These are phyloP conservation scores for Jordanella pulchra DNA, from an alignment of 2,797 vertebrate genomes.

Conservation along the genomic window DNA sequence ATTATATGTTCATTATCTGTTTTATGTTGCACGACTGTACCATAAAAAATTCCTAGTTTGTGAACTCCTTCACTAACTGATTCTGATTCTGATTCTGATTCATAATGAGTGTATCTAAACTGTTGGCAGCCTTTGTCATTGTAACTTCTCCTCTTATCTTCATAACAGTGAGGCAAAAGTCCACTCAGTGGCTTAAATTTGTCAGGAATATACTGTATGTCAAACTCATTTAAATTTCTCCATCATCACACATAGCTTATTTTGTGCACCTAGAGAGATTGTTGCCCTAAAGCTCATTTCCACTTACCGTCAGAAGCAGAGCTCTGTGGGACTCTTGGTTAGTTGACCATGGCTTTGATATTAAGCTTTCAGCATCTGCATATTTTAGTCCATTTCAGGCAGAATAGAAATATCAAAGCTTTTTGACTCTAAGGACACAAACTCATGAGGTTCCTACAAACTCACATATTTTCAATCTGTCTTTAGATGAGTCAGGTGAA, in stretches of 20 bases:
- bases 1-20: too few relatives aligned
- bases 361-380: background rate
- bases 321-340: background rate
- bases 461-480: background rate
- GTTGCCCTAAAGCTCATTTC: constrained; percentile 2
- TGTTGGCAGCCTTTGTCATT: background rate
- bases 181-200: background rate
- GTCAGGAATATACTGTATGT: background rate
- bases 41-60: too few relatives aligned
- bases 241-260: background rate
- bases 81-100: too few relatives aligned
- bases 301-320: background rate
- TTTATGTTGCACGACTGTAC: too few relatives aligned
- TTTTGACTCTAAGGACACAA: background rate
- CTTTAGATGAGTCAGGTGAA: background rate
- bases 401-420: background rate
- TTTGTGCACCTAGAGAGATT: background rate
- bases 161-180: background rate
- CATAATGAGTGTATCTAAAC: background rate
- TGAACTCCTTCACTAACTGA: too few relatives aligned
- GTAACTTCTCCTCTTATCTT: background rate
- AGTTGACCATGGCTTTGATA: background rate
- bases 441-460: background rate
- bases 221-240: background rate
- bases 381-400: background rate